Evolutionary conservation across 2,797 vertebrate genomes (phyloP).

Genomic region (Alfaro cultratus): DNA sequence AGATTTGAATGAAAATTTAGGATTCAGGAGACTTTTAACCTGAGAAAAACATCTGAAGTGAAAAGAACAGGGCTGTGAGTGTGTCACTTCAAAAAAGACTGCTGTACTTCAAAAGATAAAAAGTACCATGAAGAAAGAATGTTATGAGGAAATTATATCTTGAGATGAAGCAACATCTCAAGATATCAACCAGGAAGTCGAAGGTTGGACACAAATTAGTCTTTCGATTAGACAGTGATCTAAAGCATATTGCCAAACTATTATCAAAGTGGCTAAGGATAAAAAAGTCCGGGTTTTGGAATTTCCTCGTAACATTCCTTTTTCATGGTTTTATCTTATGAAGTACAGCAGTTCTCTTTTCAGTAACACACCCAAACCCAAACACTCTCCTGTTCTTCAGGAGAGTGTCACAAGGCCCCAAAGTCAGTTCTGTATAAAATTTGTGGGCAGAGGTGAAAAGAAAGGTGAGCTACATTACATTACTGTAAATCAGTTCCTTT

Average conservation of each 20-base stretch:
- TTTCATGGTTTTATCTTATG: too few relatives aligned
- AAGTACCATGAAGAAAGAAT: not conserved
- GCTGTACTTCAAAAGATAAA: not conserved
- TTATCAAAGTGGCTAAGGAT: not conserved
- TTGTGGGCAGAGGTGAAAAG: not conserved
- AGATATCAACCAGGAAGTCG: too few relatives aligned
- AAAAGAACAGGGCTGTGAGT: not conserved
- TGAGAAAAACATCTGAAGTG: not conserved
- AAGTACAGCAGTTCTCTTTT: too few relatives aligned
- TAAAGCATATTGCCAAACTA: not conserved
- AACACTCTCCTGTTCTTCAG: too few relatives aligned
- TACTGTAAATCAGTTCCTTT: not conserved
- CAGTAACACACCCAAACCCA: too few relatives aligned
- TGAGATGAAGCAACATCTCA: not conserved
- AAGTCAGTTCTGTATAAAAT: not conserved
- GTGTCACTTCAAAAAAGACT: not conserved
- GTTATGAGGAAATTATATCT: not conserved
- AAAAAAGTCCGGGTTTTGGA: not conserved
- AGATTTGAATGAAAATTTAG: not conserved
- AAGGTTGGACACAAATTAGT: not conserved
- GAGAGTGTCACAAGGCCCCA: not conserved
- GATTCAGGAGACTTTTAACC: not conserved
- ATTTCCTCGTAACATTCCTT: too few relatives aligned
- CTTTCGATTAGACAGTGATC: not conserved
- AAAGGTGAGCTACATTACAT: not conserved